These are phyloP conservation scores for Gallinago stenura DNA, from an alignment of 2,797 vertebrate genomes.

Conservation along the genomic window DNA sequence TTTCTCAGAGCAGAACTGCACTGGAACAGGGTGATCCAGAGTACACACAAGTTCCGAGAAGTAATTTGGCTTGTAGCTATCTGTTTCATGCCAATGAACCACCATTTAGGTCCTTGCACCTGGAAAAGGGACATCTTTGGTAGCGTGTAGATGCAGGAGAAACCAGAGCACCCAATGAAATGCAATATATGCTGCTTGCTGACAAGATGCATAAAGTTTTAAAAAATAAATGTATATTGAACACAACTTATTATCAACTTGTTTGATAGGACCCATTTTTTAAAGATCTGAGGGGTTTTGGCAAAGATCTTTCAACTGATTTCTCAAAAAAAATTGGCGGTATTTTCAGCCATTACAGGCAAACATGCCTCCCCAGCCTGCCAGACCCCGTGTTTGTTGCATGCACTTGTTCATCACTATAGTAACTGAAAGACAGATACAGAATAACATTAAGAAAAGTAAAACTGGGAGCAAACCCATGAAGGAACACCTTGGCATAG, in stretches of 20 bases:
- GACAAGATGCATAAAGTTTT: background rate
- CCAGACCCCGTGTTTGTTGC: background rate
- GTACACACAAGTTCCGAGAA: background rate
- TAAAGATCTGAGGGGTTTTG: background rate
- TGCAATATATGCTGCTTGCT: background rate
- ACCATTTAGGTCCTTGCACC: background rate
- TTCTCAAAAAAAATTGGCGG: background rate
- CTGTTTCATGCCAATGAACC: background rate
- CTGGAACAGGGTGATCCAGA: background rate
- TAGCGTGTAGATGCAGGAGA: background rate
- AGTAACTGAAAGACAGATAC: slow-evolving; percentile 50
- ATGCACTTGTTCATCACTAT: slow-evolving; percentile 45
- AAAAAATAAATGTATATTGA: background rate
- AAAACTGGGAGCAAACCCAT: background rate
- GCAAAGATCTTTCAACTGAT: background rate
- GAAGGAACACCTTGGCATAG: background rate
- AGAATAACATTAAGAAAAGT: slow-evolving; percentile 17
- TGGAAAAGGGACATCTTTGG: background rate
- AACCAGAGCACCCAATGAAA: background rate
- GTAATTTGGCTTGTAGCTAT: background rate
- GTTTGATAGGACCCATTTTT: background rate
- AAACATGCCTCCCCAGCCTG: background rate
- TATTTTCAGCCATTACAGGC: background rate
- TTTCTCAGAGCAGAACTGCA: background rate
- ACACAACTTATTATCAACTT: background rate